Base-by-base conservation (phyloP, 2,888 invertebrate genomes). In the Acleris laterana region DNA sequence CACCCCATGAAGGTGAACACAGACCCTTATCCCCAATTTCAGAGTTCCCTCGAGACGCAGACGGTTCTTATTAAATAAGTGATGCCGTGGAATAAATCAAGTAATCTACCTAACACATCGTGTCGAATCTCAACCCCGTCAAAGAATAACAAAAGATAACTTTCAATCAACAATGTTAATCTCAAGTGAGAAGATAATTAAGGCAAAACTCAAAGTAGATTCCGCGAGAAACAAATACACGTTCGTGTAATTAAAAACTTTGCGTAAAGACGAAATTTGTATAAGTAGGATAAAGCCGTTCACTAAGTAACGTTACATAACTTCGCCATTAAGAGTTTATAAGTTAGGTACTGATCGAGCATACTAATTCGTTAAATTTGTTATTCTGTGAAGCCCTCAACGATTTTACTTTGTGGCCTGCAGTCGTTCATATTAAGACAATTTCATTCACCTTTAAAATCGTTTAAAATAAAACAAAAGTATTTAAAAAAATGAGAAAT, bases 271-370 rank as follows among this genome's bases (percentile, higher is more conserved):
- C 55, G 38, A 28, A 65, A 65, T 60, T 65, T 65, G 55, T 60
- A 44, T 65, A 60, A 65, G 64, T 60, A 60, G 50, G 64, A 64
- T 52, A 50, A 65, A 55, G 60, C 49, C 28, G 42, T 44, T 49
- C 53, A 20, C 28, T 56, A 28, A 61, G 61, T 66, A 61, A 61
- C 60, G 65, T 59, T 17, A 42, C 51, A 56, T 59, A 61, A 66
- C 60, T 66, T 66, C 22, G 17, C 61, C 60, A 66, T 66, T 66
- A 66, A 61, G 56, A 57, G 56, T 61, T 66, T 66, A 66, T 56
- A 61, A 66, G 56, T 60, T 50, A 32, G 46, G 53, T 49, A 66
- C 65, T 50, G 65, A 66, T 61, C 65, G 46, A 20, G 65, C 61
- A 61, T 56, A 56, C 55, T 60, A 51, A 61, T 42, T 48, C 22